These are phyloP conservation scores for Spea multiplicata DNA, from an alignment of 2,113 vertebrate species.

Conservation along the genomic window DNA sequence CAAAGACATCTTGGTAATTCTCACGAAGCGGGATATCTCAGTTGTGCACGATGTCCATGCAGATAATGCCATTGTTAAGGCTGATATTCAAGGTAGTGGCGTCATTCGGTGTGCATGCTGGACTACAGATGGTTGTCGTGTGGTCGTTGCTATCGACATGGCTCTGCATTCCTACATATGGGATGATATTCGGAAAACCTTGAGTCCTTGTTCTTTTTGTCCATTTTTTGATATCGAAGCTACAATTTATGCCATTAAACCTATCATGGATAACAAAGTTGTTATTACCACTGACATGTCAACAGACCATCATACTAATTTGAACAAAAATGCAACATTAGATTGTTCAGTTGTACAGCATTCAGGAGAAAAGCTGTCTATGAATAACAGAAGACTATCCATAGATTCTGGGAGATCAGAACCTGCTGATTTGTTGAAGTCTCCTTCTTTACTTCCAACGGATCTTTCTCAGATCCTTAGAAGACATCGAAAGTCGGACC, in stretches of 20 bases:
- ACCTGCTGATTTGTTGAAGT: slow-evolving; percentile 57
- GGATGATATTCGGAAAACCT: slow-evolving; percentile 82
- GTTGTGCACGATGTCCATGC: slow-evolving; percentile 74
- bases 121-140: slow-evolving; percentile 83
- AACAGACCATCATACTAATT: slow-evolving; percentile 79
- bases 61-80: slow-evolving; percentile 74
- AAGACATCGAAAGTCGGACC: slow-evolving; percentile 69
- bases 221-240: slow-evolving; percentile 83
- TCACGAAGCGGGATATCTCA: slow-evolving; percentile 81
- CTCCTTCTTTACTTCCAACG: slow-evolving; percentile 64
- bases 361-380: slow-evolving; percentile 58
- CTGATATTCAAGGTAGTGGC: slow-evolving; percentile 70
- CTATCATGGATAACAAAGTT: slow-evolving; percentile 74
- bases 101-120: slow-evolving; percentile 88
- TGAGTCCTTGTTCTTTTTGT: slow-evolving; percentile 77
- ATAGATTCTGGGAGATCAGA: slow-evolving; percentile 66
- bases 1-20: slow-evolving; percentile 74
- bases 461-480: slow-evolving; percentile 84
- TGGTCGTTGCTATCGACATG: slow-evolving; percentile 85
- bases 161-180: slow-evolving; percentile 87
- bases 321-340: slow-evolving; percentile 73
- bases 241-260: slow-evolving; percentile 74
- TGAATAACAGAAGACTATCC: slow-evolving; percentile 62
- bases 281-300: slow-evolving; percentile 86
- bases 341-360: slow-evolving; percentile 62